phyloP scores from a whole-genome alignment of 2,113 vertebrate genomes.

The Lamprologus callipterus region DNA sequence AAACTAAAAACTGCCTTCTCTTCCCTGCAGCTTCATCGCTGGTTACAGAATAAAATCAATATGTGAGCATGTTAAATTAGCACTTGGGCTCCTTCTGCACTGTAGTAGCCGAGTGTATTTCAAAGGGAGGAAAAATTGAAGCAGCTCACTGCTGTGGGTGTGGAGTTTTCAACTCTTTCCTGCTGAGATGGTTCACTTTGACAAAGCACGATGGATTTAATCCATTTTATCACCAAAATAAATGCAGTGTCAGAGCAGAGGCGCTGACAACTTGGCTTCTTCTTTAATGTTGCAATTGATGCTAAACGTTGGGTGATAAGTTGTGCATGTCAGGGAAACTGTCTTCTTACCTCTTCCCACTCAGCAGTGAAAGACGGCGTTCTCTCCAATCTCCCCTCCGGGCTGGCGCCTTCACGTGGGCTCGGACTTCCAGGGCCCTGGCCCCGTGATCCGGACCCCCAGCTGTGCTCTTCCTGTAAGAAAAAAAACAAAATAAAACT shows the following conservation, averaged over 20 bases:
- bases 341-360: slow-evolving; percentile 89
- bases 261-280: not conserved
- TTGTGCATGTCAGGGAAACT: not conserved
- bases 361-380: slow-evolving; percentile 95
- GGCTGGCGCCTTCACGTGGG: slow-evolving; percentile 65
- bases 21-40: not conserved
- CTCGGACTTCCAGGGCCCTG: slow-evolving; percentile 51
- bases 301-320: not conserved
- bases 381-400: slow-evolving; percentile 80
- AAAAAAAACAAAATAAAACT: not conserved
- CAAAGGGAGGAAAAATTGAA: not conserved
- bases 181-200: not conserved
- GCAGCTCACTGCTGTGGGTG: not conserved
- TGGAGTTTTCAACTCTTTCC: not conserved
- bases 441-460: slow-evolving; percentile 77
- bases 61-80: slow-evolving; percentile 9
- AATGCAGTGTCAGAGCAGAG: not conserved
- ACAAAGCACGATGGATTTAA: not conserved
- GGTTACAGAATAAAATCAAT: slow-evolving; percentile 3
- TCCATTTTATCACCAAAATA: not conserved
- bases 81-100: not conserved
- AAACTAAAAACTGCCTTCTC: not conserved
- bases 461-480: slow-evolving; percentile 75
- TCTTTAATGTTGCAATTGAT: not conserved
- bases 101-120: not conserved